A percentile compares a stretch with the other conserved stretches of the same genome.
phyloP scores from a whole-genome alignment of 2,888 invertebrate species.

The Amphipyra tragopoginis region DNA sequence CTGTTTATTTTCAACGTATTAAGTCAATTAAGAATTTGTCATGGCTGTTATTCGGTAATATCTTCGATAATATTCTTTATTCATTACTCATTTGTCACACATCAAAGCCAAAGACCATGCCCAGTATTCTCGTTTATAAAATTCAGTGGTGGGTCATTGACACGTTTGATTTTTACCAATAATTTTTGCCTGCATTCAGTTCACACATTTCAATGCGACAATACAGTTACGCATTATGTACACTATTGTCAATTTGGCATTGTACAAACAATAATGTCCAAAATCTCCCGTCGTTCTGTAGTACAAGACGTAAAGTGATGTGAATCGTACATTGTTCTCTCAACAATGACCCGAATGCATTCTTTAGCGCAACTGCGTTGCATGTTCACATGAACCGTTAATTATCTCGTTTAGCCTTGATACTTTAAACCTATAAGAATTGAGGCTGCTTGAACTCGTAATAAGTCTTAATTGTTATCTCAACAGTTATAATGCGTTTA shows the following conservation, averaged over 20 bases:
- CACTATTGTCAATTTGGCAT: slow-evolving; percentile 53
- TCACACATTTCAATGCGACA: slow-evolving; percentile 54
- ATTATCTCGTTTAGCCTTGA: slow-evolving; percentile 60
- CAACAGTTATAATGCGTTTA: slow-evolving; percentile 24
- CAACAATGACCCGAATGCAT: slow-evolving; percentile 70
- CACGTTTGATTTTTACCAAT: slow-evolving; percentile 10
- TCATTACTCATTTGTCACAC: slow-evolving; percentile 40
- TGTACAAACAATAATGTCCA: slow-evolving; percentile 56
- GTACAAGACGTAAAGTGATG: slow-evolving; percentile 57
- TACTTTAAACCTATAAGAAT: slow-evolving; percentile 48
- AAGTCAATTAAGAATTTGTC: slow-evolving; percentile 31
- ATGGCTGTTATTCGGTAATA: slow-evolving; percentile 25
- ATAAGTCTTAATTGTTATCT: slow-evolving; percentile 42
- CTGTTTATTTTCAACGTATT: slow-evolving; percentile 30
- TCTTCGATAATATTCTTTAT: slow-evolving; percentile 14
- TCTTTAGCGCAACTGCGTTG: slow-evolving; percentile 61
- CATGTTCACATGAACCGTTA: slow-evolving; percentile 59
- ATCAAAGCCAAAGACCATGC: slow-evolving; percentile 5
- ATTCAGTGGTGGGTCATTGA: slow-evolving; percentile 10
- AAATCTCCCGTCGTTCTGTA: slow-evolving; percentile 52
- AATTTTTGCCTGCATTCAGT: slow-evolving; percentile 44
- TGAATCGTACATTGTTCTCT: slow-evolving; percentile 62
- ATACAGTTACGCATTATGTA: slow-evolving; percentile 55
- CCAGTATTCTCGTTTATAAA: slow-evolving; percentile 6
- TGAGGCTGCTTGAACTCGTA: slow-evolving; percentile 40